Evolutionary conservation across 2,797 vertebrate genomes (phyloP), one percentile per base, ranked within the genome.

Genomic region (Pseudotriccus pelzelni): DNA sequence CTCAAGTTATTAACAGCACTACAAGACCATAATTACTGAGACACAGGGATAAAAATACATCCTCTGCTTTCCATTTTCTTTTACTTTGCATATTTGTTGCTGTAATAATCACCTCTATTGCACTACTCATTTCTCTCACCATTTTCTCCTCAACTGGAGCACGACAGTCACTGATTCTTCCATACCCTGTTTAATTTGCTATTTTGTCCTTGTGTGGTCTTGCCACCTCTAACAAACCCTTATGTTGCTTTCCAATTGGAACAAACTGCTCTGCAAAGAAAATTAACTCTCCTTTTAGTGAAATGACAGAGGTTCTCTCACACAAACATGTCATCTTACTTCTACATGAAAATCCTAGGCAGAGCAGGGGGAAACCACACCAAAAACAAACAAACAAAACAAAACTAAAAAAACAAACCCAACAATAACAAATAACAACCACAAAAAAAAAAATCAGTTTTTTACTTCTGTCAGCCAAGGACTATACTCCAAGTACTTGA

Each of bases 311-410:
- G 9, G 14, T 11, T 66, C 0, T 69, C 30, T 72, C 46, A 50
- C 6, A 27, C 9, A 68, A 6, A 32, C 6, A 43, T 41, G 25
- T 4, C 36, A 72, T 3, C 7, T 32, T 77, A 58, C 6, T 39
- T 21, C 22, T 68, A 19, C 28, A 47, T 46, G 32, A 69, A 64
- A 91, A 60, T 27, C 20, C 17, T 36, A 8, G 18, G 15, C 2
- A 12, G 30, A 46, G 9, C 6, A 41, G 6, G 7, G 9, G 10
- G 4, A 12, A 44, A 15, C 8, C 3, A n/a, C 44, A 11, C 2
- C 47, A 6, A 46, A 36, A 75, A 16, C 7, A 34, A 24, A 36
- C 13, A n/a, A 41, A 34, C 3, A 10, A 16, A 49, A 59, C 16
- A 13, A 14, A 69, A 46, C 15, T 41, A 43, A 43, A 43, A 43